Base-by-base conservation (phyloP, 2,888 invertebrate genomes). In the Platerodrilus igneus region DNA sequence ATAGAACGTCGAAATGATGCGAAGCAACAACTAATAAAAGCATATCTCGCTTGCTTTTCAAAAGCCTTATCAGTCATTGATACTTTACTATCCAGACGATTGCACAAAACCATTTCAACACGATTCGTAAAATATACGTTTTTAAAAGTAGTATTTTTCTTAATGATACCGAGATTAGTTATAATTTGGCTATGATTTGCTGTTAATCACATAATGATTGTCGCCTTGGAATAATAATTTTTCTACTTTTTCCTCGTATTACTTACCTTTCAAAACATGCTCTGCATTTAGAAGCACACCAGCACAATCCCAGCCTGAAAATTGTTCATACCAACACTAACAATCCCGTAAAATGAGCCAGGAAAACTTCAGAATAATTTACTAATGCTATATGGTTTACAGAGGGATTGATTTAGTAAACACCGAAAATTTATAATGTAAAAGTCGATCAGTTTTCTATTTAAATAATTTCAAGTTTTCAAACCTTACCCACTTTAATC, bases 11-110 rank as follows among this genome's bases (percentile, higher is more conserved):
- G 33, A 37, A 42, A 42, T n/a, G n/a, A 40, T 40, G 40, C 40
- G 30, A 40, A 35, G 34, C 35, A 33, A 21, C 39, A 35, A 35
- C 31, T 27, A 31, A 37, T 19, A 26, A 27, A 8, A 15, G 10
- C 35, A 2, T 13, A 26, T 25, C 33, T 28, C 20, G 20, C 30
- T 33, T 20, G 22, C 6, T 5, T 21, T 14, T 20, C 26, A 28
- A 28, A 28, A 10, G 18, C 14, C 16, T 53, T 53, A 53, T 53
- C 53, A 51, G 53, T 53, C 48, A 52, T 42, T 53, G 51, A 53
- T 50, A 53, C 50, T 39, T 29, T 11, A 14, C 17, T 21, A 34
- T 6, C 22, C 45, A 50, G 51, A 48, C 51, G 50, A 51, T 53
- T 51, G 53, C 51, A 51, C 50, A 53, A 51, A 50, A 39, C 17